phyloP scores from a whole-genome alignment of 1,140 invertebrate genomes.

The Phenacoccus solenopsis region DNA sequence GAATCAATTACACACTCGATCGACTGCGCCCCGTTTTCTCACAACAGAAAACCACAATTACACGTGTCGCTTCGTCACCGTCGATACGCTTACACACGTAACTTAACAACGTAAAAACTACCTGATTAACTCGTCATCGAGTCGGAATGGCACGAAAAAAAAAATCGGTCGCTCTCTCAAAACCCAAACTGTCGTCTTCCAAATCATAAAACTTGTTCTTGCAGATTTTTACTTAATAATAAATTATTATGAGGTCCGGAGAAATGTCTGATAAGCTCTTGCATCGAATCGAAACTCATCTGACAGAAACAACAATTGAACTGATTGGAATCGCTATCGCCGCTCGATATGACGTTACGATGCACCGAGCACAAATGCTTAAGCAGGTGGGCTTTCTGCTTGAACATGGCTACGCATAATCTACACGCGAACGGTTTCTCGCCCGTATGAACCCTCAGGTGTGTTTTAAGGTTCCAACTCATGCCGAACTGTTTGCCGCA shows the following conservation, averaged over 20 bases:
- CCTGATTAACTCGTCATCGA: neutral
- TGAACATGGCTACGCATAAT: constrained; percentile 76
- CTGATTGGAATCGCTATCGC: constrained; percentile 47
- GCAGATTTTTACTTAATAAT: constrained; percentile 69
- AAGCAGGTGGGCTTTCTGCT: constrained; percentile 70
- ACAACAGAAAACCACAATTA: no score
- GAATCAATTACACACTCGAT: neutral
- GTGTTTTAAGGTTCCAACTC: constrained; percentile 79
- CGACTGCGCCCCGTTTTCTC: neutral
- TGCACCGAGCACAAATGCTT: constrained; percentile 78
- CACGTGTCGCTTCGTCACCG: neutral
- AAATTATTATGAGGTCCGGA: constrained; percentile 75
- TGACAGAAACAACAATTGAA: constrained; percentile 78
- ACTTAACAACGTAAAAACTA: neutral
- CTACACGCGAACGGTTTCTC: constrained; percentile 78
- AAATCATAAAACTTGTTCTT: constrained; percentile 32
- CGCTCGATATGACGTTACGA: constrained; percentile 64
- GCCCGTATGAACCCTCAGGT: constrained; percentile 69
- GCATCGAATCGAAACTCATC: constrained; percentile 64
- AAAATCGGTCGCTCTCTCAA: neutral
- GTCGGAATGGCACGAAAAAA: neutral
- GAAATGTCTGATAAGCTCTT: constrained; percentile 67
- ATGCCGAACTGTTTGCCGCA: constrained; percentile 80
- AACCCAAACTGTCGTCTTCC: neutral
- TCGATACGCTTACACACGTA: neutral